These are phyloP conservation scores for Protomyctophum bolini DNA, from an alignment of 2,113 vertebrate species.

Conservation along the genomic window DNA sequence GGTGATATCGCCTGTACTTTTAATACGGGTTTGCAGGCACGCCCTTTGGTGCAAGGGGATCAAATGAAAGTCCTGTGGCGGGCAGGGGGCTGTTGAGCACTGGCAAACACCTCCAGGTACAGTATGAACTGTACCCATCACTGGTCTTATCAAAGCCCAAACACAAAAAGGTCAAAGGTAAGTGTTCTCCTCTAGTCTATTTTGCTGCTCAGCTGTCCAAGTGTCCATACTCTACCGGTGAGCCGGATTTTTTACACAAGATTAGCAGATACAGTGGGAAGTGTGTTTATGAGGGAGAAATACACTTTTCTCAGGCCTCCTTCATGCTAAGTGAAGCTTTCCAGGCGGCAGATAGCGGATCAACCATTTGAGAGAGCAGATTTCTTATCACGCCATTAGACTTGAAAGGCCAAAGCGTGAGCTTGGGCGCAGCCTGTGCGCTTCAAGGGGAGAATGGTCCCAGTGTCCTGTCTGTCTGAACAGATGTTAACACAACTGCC, in stretches of 20 bases:
- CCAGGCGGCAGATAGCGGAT: conserved; percentile 23
- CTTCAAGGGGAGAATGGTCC: conserved; percentile 31
- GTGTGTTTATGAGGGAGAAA: conserved; percentile 9
- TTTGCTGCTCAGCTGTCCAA: conserved; percentile 19
- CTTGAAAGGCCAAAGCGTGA: conserved; percentile 43
- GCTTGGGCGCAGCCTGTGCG: conserved; percentile 21
- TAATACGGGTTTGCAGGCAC: not conserved
- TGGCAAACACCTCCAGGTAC: conserved; percentile 22
- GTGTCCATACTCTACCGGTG: conserved; percentile 30
- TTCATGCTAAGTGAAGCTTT: conserved; percentile 34
- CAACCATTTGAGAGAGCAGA: conserved; percentile 24
- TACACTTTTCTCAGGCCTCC: conserved; percentile 4
- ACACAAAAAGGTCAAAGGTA: conserved; percentile 18
- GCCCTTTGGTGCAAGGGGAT: conserved; percentile 37
- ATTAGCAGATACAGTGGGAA: conserved; percentile 24
- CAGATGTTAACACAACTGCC: conserved; percentile 58
- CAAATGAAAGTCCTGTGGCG: not conserved
- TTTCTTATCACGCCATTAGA: conserved; percentile 44
- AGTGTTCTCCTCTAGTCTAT: conserved; percentile 12
- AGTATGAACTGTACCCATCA: not conserved
- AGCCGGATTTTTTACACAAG: conserved; percentile 26
- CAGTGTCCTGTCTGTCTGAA: conserved; percentile 20
- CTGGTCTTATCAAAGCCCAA: conserved; percentile 45
- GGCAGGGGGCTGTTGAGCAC: conserved; percentile 12
- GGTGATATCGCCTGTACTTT: conserved; percentile 23